Conservation (phyloP, 2,888 invertebrate species). For the Plebejus melissa region DNA sequence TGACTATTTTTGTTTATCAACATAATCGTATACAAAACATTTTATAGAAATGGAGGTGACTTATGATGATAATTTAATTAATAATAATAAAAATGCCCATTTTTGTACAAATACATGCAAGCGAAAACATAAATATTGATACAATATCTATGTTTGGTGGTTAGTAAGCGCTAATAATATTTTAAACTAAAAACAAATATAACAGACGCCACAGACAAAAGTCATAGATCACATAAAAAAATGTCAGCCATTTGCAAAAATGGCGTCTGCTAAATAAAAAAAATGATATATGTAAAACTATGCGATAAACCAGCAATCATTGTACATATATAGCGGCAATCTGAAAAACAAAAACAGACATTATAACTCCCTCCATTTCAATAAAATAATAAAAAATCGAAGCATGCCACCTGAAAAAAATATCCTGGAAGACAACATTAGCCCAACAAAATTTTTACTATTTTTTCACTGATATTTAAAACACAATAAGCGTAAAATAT, state of each 20-base stretch:
- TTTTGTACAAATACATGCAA: constrained; percentile 58
- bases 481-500: background rate
- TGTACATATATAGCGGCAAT: constrained; percentile 31
- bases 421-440: constrained; percentile 47
- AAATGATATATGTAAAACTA: constrained; percentile 38
- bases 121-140: constrained; percentile 50
- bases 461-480: background rate
- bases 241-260: constrained; percentile 27
- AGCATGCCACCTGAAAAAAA: constrained; percentile 45
- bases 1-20: background rate
- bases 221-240: background rate
- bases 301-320: constrained; percentile 26
- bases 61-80: constrained; percentile 36
- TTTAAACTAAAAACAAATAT: constrained; percentile 1
- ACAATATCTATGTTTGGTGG: constrained; percentile 51
- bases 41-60: constrained; percentile 74
- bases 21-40: constrained; percentile 23
- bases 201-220: constrained; percentile 20
- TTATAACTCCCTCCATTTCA: constrained; percentile 71
- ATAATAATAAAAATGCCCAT: constrained; percentile 70
- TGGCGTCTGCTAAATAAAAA: constrained; percentile 12
- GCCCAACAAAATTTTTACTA: background rate
- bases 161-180: constrained; percentile 53
- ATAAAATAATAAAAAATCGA: constrained; percentile 47
- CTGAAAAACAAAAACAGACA: constrained; percentile 56